Base-by-base conservation (phyloP, 1,140 invertebrate species). In the Pseudobourletiella spinata region DNA sequence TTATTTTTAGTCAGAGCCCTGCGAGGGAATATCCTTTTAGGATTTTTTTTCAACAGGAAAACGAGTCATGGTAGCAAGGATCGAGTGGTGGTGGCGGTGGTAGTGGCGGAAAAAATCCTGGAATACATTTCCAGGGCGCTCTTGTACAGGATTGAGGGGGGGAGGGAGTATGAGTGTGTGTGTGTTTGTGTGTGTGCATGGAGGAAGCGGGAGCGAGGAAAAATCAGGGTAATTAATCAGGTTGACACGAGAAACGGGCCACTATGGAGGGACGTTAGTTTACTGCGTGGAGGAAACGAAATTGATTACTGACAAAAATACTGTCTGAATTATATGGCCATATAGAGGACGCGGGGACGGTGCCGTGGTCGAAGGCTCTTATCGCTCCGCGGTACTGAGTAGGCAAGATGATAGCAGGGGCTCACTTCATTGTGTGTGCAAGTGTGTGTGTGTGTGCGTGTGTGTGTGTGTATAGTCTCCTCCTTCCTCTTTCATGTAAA, bases 291-390 rank as follows among this genome's bases (percentile, higher is more conserved):
- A 51, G 8, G 24, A 26, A 25, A 51, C 25, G 22, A 51, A 51
- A 51, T 26, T 51, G 48, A 51, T 51, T 51, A 3, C 48, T 26
- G 25, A 51, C 25, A 26, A 24, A 51, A 51, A 51, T 51, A 26
- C 48, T 48, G 14, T 48, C 44, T 48, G 8, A 39, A 39, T 11
- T 11, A 11, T 39, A 39, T 39, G 32, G n/a, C 8, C 32, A n/a
- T 39, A 8, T n/a, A 11, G 8, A 11, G n/a, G 32, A 8, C n/a
- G 8, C 32, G 32, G n/a, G 8, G 32, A 39, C 32, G 8, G 8
- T 39, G 8, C 8, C 32, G 8, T n/a, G n/a, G n/a, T n/a, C n/a
- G n/a, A n/a, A 39, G 32, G 8, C 32, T n/a, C 8, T 39, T 39
- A 39, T 11, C n/a, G 32, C n/a, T 39, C 32, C 32, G 8, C 32